phyloP scores from a whole-genome alignment of 2,797 vertebrate genomes.

The Melanotaenia pygmaea region DNA sequence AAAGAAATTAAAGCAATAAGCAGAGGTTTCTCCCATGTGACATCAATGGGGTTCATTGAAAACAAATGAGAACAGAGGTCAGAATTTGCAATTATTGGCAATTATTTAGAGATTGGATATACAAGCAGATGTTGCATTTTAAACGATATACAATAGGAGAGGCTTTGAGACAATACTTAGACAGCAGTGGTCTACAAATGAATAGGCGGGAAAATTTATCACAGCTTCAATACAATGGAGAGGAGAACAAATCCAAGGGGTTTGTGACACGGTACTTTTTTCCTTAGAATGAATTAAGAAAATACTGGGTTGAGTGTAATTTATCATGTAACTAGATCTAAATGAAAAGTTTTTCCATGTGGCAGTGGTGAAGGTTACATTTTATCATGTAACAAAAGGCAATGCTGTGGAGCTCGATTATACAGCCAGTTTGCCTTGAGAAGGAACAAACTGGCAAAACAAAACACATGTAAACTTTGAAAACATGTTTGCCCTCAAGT shows the following conservation, averaged over 20 bases:
- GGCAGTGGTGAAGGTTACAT: conserved; percentile 29
- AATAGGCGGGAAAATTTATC: conserved; percentile 1
- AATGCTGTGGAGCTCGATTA: conserved; percentile 3
- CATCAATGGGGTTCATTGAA: conserved; percentile 53
- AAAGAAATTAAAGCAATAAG: conserved; percentile 60
- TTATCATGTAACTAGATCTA: conserved; percentile 49
- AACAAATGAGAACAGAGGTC: conserved; percentile 63
- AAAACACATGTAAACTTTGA: neutral
- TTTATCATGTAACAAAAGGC: conserved; percentile 13
- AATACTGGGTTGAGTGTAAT: conserved; percentile 32
- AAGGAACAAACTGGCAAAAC: neutral
- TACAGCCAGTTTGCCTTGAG: neutral
- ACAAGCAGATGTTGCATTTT: conserved; percentile 17
- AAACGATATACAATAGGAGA: conserved; percentile 9
- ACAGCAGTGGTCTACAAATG: neutral
- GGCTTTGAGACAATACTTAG: conserved; percentile 5
- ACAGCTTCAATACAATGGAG: neutral
- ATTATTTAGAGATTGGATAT: conserved; percentile 51
- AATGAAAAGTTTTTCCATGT: conserved; percentile 40
- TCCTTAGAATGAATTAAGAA: neutral
- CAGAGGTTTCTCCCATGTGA: conserved; percentile 51
- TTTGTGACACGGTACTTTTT: no score
- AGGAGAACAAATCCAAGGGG: neutral
- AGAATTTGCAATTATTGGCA: conserved; percentile 51
- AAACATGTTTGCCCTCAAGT: neutral